phyloP scores from a whole-genome alignment of 2,888 invertebrate species.

The Catonia carolina region DNA sequence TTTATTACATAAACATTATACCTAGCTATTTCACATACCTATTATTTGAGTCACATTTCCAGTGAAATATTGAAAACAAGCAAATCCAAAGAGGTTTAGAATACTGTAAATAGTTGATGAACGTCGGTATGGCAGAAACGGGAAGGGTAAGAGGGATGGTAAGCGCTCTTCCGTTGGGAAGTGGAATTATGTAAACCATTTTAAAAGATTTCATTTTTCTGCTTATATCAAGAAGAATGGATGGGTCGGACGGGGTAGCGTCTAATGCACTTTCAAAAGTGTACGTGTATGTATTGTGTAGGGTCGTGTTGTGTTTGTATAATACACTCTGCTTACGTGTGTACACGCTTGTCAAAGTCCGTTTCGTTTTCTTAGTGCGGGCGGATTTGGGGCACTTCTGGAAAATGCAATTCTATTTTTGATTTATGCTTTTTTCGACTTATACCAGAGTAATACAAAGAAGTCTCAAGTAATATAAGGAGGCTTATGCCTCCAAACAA shows the following conservation, averaged over 20 bases:
- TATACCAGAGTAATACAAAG: too few relatives aligned
- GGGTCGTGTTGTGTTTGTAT: not conserved
- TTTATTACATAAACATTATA: too few relatives aligned
- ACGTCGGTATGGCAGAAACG: slow-evolving; percentile 18
- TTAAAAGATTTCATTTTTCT: slow-evolving; percentile 32
- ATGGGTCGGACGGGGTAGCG: not conserved
- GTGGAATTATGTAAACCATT: slow-evolving; percentile 33
- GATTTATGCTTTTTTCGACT: too few relatives aligned
- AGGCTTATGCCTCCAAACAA: too few relatives aligned
- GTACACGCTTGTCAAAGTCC: slow-evolving; percentile 23
- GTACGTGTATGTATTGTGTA: slow-evolving; percentile 11
- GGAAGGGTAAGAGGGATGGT: slow-evolving; percentile 15
- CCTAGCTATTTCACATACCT: not conserved
- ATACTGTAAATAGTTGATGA: slow-evolving; percentile 26
- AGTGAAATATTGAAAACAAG: slow-evolving; percentile 25
- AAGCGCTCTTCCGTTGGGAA: slow-evolving; percentile 23
- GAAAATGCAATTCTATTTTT: not conserved
- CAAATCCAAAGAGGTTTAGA: slow-evolving; percentile 25
- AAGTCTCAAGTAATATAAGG: too few relatives aligned
- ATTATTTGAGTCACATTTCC: not conserved
- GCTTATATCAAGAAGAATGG: slow-evolving; percentile 17
- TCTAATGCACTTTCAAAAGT: slow-evolving; percentile 18
- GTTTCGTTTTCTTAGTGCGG: slow-evolving; percentile 10
- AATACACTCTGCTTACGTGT: not conserved
- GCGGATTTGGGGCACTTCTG: slow-evolving; percentile 19